Evolutionary conservation across 2,888 invertebrate genomes (phyloP), one percentile per base, ranked within the genome.

Genomic region (Formica aserva): DNA sequence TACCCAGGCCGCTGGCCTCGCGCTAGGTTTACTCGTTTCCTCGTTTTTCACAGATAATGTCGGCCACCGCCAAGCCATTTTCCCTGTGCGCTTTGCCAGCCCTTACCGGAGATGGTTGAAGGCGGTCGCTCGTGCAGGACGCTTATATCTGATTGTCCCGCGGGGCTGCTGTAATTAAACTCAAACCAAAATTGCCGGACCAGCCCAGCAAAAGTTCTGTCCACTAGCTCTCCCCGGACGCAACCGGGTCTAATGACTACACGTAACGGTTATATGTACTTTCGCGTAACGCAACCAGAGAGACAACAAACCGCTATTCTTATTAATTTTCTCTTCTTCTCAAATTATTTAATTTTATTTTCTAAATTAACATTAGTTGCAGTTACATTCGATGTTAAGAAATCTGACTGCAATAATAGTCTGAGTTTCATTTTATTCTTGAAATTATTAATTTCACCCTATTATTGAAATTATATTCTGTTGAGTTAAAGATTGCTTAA

Each of bases 81-180:
- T 89, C 90, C 84, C 85, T 84, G 77, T 62, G 83, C 80, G 77
- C 87, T 85, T 84, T 85, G 77, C 85, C 87, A 84, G 81, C 85
- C 85, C 88, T 86, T 80, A 81, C 74, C 85, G 83, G 86, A 85
- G 88, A 78, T 82, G 88, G 86, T 86, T 86, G 86, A 88, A 90
- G 85, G 88, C 85, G 88, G 85, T 87, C 88, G 87, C 72, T 84
- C 91, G 87, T 88, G 89, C 86, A 89, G 89, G 86, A 57, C 84
- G 89, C 86, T 91, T 89, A 89, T 91, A 92, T 92, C 92, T 89
- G 92, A 92, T 92, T 91, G 91, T 92, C 89, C 91, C 91, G 86
- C 85, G 88, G 91, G 89, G 89, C 85, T 88, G 88, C 88, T 91
- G 92, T 92, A 92, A 92, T 92, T 93, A 93, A 92, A 92, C 91